A percentile compares a stretch with the other conserved stretches of the same genome.
Evolutionary conservation across 2,113 vertebrate species (phyloP).

Genomic region (Syngnathus floridae): DNA sequence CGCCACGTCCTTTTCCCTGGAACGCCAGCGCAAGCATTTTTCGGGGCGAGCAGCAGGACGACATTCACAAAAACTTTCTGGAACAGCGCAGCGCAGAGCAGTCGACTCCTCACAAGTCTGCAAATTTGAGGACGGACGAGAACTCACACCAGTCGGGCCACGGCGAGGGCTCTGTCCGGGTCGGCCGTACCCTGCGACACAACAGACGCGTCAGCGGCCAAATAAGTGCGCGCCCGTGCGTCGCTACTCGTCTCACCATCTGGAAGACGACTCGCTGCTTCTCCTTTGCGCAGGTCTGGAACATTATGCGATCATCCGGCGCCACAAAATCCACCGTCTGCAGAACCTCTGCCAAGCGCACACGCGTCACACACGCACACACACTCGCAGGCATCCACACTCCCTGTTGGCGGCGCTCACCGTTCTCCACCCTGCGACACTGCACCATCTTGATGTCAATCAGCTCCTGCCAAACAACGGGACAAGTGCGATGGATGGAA

Average conservation of each 20-base stretch:
- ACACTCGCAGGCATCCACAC: not conserved
- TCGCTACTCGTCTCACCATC: constrained; percentile 74
- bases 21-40: not conserved
- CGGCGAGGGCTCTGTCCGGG: constrained; percentile 82
- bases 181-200: constrained; percentile 83
- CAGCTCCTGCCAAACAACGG: constrained; percentile 76
- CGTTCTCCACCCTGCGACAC: constrained; percentile 85
- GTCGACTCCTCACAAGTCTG: too few relatives aligned
- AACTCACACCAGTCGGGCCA: constrained; percentile 91
- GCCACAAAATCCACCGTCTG: constrained; percentile 90
- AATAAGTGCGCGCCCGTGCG: not conserved
- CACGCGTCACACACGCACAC: not conserved
- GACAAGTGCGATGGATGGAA: not conserved
- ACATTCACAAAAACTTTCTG: too few relatives aligned
- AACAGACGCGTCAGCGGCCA: not conserved
- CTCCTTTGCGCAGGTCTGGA: constrained; percentile 87
- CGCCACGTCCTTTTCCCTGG: constrained; percentile 89
- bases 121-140: not conserved
- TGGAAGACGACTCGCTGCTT: constrained; percentile 83
- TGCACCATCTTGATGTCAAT: constrained; percentile 94
- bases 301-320: constrained; percentile 88
- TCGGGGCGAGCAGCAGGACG: too few relatives aligned
- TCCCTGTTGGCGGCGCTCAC: constrained; percentile 59
- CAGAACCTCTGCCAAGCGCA: constrained; percentile 72
- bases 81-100: too few relatives aligned